Conservation (phyloP, 2,797 vertebrate species). For the Scolopax rusticola region DNA sequence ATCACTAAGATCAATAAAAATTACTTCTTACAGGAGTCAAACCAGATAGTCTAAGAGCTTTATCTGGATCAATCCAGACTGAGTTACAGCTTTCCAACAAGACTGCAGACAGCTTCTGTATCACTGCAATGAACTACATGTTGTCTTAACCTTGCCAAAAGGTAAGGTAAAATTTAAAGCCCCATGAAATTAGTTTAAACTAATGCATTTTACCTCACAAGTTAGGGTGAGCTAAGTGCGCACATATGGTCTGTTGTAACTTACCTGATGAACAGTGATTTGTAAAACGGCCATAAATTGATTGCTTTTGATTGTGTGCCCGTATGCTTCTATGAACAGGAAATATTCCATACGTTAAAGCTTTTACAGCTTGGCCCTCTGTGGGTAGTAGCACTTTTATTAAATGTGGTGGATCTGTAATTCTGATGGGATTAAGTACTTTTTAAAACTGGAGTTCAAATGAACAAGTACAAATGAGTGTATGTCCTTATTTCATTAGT, state of each 20-base stretch:
- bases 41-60: neutral
- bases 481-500: neutral
- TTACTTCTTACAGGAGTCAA: neutral
- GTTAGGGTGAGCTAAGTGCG: neutral
- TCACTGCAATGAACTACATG: neutral
- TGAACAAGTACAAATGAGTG: neutral
- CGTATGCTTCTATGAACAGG: neutral
- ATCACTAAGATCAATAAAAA: constrained; percentile 8
- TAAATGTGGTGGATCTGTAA: neutral
- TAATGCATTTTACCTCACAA: constrained; percentile 10
- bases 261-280: neutral
- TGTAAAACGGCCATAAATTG: neutral
- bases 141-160: constrained; percentile 28
- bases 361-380: neutral
- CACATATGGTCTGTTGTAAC: neutral
- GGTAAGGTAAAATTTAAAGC: constrained; percentile 24
- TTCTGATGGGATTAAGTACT: neutral
- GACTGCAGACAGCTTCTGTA: neutral
- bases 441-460: neutral
- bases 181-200: constrained; percentile 13
- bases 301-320: constrained; percentile 13
- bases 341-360: neutral
- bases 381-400: neutral
- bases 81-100: constrained; percentile 12
- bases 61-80: neutral